Evolutionary conservation across 2,113 vertebrate genomes (phyloP), one percentile per base, ranked within the genome.

Genomic region (Colaptes auratus): DNA sequence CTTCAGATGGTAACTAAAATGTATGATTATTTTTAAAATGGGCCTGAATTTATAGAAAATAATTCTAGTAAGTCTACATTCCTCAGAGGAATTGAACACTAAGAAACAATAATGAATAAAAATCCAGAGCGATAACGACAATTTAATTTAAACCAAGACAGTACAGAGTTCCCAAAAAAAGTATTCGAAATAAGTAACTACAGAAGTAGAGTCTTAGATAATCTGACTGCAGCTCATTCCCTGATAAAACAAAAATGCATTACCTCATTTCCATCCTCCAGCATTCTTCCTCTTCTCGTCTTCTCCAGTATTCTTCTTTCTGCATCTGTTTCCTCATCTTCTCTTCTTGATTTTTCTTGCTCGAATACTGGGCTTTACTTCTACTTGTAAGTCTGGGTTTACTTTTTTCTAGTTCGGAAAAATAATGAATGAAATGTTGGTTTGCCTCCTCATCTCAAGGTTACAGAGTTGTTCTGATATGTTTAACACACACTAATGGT

Each of bases 191-290:
- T 44, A 59, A 36, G 2, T 31, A 83, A 39, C 36, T 39, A 39
- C 36, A 39, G 36, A 39, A 39, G 36, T 39, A 39, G 36, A 39
- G 23, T 24, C 80, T 83, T 55, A 79, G 24, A 44, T n/a, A 80
- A 79, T 16, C 17, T 53, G 30, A 82, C n/a, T 65, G 31, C 44
- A 92, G 4, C n/a, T 55, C 27, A 53, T 39, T 86, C 35, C 44
- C 15, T 64, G 58, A 76, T 8, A n/a, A 44, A 80, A 44, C 6
- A 81, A 8, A 80, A 80, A 83, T 5, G 7, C 30, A 73, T 21
- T 95, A 99, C 99, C 99, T 98, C 99, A 99, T 99, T 97, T 99
- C 99, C 98, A 99, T 99, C 86, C 99, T 98, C 99, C 99, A 99
- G 81, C 99, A 98, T 85, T 99, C 99, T 28, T 99, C 99, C 63